Evolutionary conservation across 2,113 vertebrate species (phyloP), one percentile per base, ranked within the genome.

Genomic region (Psilopsiagon aurifrons): DNA sequence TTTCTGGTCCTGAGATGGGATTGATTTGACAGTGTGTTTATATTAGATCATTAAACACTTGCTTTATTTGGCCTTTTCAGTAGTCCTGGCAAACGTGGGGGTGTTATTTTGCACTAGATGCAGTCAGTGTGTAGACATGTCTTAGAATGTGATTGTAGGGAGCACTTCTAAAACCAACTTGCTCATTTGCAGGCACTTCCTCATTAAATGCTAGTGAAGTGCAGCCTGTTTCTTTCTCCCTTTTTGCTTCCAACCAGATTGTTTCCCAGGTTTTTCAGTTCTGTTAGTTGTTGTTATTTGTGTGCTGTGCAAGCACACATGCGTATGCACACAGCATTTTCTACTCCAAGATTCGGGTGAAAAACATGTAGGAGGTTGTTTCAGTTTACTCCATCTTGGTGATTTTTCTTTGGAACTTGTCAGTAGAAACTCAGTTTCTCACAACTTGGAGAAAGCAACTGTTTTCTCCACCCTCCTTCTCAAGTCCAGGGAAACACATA

Each of bases 141-240:
- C 28, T 43, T 19, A 35, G 68, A 16, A 18, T 43, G 17, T 10
- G 62, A 39, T 67, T 0, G 0, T 17, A 3, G 3, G 3, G 47
- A 25, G 67, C 24, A 18, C 76, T 93, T 90, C 12, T 37, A 28
- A 71, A 95, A 90, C 24, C 90, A 68, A 74, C 76, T 80, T 86
- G 57, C 87, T 85, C 49, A 28, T 81, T 82, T 90, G 94, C 95
- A 76, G 88, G 71, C 91, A 73, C 84, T 94, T 94, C 57, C 27
- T 85, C 70, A 11, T 6, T 3, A 37, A 88, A 47, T 12, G 28
- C 84, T 75, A 33, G 57, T 9, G 2, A 79, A 39, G 62, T 22
- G 29, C 3, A 13, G 55, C 78, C 85, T 91, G 74, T 60, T 91
- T 22, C 33, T 3, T 68, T 87, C 74, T 79, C 71, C 41, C 12